Conservation (phyloP, 2,888 invertebrate genomes). For the Ophion costatus region DNA sequence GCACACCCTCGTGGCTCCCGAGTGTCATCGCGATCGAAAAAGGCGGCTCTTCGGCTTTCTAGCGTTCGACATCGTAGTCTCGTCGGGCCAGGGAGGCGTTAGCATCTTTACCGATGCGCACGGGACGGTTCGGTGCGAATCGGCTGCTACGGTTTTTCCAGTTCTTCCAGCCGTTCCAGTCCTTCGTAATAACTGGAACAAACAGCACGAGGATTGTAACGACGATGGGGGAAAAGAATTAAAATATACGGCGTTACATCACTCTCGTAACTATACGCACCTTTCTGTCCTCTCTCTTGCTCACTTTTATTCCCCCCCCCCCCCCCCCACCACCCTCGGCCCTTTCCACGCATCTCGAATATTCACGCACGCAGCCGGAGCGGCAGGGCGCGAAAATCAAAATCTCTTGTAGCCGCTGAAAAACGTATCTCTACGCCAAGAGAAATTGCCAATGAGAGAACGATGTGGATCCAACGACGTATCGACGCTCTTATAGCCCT, state of each 20-base stretch:
- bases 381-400: conserved; percentile 34
- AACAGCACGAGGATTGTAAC: not conserved
- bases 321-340: not conserved
- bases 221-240: not conserved
- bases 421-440: not conserved
- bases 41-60: no score
- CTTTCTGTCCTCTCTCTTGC: not conserved
- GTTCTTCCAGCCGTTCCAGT: not conserved
- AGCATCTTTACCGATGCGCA: no score
- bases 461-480: not conserved
- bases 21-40: no score
- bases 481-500: not conserved
- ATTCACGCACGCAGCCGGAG: no score
- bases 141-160: not conserved
- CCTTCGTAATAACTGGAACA: not conserved
- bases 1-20: no score
- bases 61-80: no score
- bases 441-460: conserved; percentile 15
- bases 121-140: no score
- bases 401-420: not conserved
- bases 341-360: no score
- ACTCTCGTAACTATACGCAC: not conserved
- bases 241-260: conserved; percentile 11
- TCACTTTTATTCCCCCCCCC: not conserved
- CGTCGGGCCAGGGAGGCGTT: no score